Base-by-base conservation (phyloP, 2,113 vertebrate genomes). In the Empidonax traillii region DNA sequence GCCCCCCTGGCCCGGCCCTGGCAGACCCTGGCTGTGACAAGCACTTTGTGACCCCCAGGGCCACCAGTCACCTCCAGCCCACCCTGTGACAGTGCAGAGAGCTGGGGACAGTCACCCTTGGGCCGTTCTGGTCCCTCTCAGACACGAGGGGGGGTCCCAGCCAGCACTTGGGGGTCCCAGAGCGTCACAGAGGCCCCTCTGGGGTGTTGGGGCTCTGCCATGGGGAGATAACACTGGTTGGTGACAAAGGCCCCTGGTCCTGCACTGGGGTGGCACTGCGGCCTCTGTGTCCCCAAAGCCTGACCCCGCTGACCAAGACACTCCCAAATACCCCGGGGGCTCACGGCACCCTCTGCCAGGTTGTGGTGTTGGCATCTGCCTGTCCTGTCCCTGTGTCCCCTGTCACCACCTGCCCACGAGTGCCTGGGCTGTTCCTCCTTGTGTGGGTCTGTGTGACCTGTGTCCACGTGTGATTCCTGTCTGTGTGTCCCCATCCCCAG, bases 301-400 rank as follows among this genome's bases (percentile, higher is more conserved):
- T 0, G 0, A 9, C 21, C 8, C 17, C 0, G 0, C 41, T 41
- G 46, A n/a, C 52, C 7, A 1, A 43, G 59, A 23, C 90, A 52
- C 49, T 77, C 43, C 33, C 23, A 8, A 0, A 3, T 10, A 25
- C 33, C 47, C 6, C 3, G 0, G 43, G n/a, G 69, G 20, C 24
- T 43, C 41, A 8, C 0, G 0, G 10, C 39, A 16, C 35, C 65
- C 49, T 6, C 58, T 46, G 33, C 44, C 41, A 21, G 71, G 44
- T 3, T 3, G 9, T 46, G 63, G 14, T 1, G 1, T 9, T 8
- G 4, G 72, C 14, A 0, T 41, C 79, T 0, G 0, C 71, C 51
- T 69, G 71, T 74, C 87, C 25, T 41, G 25, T 27, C 59, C 37
- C 12, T 21, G 41, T 43, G 75, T 86, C 46, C 82, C 37, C n/a